Percentiles rank a stretch among this genome's conserved stretches.
These are phyloP conservation scores for Suillia variegata DNA, from an alignment of 2,888 invertebrate species.

Conservation along the genomic window DNA sequence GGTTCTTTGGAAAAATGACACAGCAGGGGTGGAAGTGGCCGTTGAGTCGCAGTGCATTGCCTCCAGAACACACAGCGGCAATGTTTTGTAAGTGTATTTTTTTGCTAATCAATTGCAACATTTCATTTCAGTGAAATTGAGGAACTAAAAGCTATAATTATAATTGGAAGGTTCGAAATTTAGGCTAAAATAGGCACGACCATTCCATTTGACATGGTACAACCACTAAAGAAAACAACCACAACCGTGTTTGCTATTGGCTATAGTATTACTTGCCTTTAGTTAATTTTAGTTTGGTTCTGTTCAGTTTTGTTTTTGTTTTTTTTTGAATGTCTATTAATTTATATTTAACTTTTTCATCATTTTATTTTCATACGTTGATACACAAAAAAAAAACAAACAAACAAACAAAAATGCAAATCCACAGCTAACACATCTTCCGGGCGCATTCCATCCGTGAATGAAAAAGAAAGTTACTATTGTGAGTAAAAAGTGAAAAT, in stretches of 20 bases:
- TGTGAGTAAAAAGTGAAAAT: constrained; percentile 62
- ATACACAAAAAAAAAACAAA: neutral
- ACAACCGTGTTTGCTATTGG: no score
- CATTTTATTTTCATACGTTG: constrained; percentile 3
- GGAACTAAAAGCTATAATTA: no score
- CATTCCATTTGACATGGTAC: no score
- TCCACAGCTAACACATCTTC: constrained; percentile 65
- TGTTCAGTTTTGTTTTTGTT: neutral
- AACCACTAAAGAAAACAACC: no score
- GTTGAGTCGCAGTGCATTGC: constrained; percentile 70
- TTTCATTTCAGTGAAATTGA: no score
- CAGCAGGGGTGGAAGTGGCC: constrained; percentile 87
- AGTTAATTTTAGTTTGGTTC: no score
- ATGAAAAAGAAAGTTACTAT: constrained; percentile 66
- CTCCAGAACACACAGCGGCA: constrained; percentile 68
- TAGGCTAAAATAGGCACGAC: no score
- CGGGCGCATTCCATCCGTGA: constrained; percentile 63
- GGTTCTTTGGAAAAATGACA: constrained; percentile 79
- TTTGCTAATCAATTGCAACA: neutral
- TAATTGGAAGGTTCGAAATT: no score
- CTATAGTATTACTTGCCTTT: no score
- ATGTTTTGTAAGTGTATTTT: constrained; percentile 61
- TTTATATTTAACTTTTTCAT: neutral
- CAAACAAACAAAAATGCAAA: constrained; percentile 51
- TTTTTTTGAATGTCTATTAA: neutral